These are phyloP conservation scores for Matsumurasca onukii DNA, from an alignment of 1,140 invertebrate species.

Conservation along the genomic window DNA sequence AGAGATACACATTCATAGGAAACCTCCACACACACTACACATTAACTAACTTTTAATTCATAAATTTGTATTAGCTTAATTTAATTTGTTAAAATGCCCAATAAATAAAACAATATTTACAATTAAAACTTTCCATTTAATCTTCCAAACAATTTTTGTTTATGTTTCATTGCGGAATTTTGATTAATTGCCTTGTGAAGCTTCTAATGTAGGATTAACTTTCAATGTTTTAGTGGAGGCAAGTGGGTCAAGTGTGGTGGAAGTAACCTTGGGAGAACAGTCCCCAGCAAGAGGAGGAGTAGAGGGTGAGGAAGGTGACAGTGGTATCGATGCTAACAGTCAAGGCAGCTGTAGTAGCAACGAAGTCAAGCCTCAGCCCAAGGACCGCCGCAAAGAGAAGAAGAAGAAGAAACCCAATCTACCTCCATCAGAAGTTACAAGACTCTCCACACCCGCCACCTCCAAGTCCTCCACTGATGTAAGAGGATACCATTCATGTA, in stretches of 20 bases:
- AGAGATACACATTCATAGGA: too few relatives aligned
- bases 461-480: conserved; percentile 2
- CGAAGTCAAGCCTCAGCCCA: conserved; percentile 58
- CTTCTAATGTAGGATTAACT: too few relatives aligned
- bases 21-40: too few relatives aligned
- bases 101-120: too few relatives aligned
- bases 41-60: too few relatives aligned
- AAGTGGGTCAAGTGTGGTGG: conserved; percentile 21
- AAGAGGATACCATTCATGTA: too few relatives aligned
- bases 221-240: conserved; percentile 1
- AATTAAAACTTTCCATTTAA: too few relatives aligned
- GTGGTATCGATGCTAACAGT: conserved; percentile 83
- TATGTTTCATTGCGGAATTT: too few relatives aligned
- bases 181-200: too few relatives aligned
- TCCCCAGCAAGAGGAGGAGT: conserved; percentile 44
- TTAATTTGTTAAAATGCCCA: too few relatives aligned
- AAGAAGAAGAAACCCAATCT: conserved; percentile 62
- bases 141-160: too few relatives aligned
- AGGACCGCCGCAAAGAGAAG: conserved; percentile 70
- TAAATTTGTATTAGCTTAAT: too few relatives aligned
- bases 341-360: conserved; percentile 81
- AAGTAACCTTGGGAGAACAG: conserved; percentile 40
- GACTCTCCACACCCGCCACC: conserved; percentile 26
- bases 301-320: conserved; percentile 80
- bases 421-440: conserved; percentile 12